Evolutionary conservation across 2,888 invertebrate species (phyloP), one percentile per base, ranked within the genome.

Genomic region (Amaurobius ferox): DNA sequence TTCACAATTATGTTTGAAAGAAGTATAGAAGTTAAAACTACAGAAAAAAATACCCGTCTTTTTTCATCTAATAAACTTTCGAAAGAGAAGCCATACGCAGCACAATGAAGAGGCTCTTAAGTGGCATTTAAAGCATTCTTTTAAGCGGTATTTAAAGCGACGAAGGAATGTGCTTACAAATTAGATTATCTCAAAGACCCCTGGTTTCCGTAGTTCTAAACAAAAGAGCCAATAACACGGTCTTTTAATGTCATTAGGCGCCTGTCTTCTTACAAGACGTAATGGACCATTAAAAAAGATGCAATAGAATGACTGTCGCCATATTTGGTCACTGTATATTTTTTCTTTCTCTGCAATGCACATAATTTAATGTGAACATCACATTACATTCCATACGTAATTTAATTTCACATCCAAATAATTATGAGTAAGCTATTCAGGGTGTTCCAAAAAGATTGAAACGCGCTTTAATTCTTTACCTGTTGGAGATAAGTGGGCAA

Each of bases 121-220:
- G 55, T 55, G 55, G 55, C 55, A 23, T 55, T 55, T 55, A 23
- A 55, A 55, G 16, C 55, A 7, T 55, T 55, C 55, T 55, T 55
- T 44, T 55, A 55, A 55, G 16, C 23, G 55, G 23, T 55, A 55
- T 55, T 55, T 55, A 55, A 55, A 55, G 5, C 23, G 55, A 23
- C 55, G 16, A 23, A 6, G 55, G 23, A 55, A 55, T 55, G 55
- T 55, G 55, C 23, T 55, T 55, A 55, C 23, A 55, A 55, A 55
- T 55, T 55, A 55, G 55, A 55, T 55, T 55, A 55, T 19, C 55
- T 2, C 23, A 23, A 55, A 55, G 23, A 55, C 55, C 55, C 5
- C 5, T 19, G 55, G 55, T 23, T 55, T 11, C 55, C 19, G 23
- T 23, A 23, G 55, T 55, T 23, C 55, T 23, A 55, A 55, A 55